phyloP scores from a whole-genome alignment of 2,888 invertebrate species.

The Tachina grossa region DNA sequence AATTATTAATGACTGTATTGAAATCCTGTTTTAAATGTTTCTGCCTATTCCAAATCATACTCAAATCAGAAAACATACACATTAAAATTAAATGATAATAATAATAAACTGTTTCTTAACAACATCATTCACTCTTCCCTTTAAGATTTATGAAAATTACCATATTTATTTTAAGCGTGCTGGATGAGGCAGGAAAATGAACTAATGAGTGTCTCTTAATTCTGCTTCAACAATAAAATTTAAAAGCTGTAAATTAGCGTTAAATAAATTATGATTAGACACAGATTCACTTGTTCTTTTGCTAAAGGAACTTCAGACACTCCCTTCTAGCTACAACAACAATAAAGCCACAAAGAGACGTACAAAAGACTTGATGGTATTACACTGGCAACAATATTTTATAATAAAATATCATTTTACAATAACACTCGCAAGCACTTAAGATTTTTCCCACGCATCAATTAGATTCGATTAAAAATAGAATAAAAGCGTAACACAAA shows the following conservation, averaged over 20 bases:
- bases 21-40: too few species aligned
- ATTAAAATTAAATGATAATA: slow-evolving; percentile 25
- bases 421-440: slow-evolving; percentile 66
- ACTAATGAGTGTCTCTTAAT: neutral
- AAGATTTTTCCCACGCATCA: slow-evolving; percentile 69
- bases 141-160: neutral
- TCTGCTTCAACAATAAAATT: slow-evolving; percentile 17
- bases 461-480: slow-evolving; percentile 68
- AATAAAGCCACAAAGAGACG: neutral
- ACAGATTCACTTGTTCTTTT: slow-evolving; percentile 34
- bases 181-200: neutral
- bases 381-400: slow-evolving; percentile 38
- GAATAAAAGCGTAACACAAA: neutral
- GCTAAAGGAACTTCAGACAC: neutral
- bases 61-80: neutral
- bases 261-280: slow-evolving; percentile 50
- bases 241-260: slow-evolving; percentile 28
- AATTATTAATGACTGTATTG: too few species aligned
- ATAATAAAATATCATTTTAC: slow-evolving; percentile 68
- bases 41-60: neutral
- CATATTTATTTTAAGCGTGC: slow-evolving; percentile 5
- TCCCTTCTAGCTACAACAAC: neutral
- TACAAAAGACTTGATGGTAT: slow-evolving; percentile 1
- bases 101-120: slow-evolving; percentile 6
- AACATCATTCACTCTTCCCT: neutral